Evolutionary conservation across 2,888 invertebrate genomes (phyloP).

Genomic region (Phyllotreta striolata): DNA sequence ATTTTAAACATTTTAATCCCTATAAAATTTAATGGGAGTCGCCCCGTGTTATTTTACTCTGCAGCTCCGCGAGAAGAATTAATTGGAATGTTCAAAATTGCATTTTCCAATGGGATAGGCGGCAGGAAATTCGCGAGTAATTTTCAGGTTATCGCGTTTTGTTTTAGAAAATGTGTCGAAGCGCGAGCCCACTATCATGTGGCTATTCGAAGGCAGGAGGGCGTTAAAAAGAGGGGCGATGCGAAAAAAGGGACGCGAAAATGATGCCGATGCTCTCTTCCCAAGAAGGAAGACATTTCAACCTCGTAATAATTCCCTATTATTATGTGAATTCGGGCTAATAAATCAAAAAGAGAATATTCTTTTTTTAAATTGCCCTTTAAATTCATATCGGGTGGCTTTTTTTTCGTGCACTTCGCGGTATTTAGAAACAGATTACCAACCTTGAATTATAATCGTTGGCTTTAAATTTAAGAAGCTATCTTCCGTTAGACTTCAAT

Average conservation of each 20-base stretch:
- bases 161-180: slow-evolving; percentile 20
- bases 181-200: slow-evolving; percentile 22
- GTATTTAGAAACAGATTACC: slow-evolving; percentile 34
- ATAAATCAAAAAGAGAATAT: slow-evolving; percentile 39
- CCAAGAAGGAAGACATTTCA: slow-evolving; percentile 39
- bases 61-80: no score
- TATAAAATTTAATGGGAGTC: no score
- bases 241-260: slow-evolving; percentile 34
- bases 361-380: slow-evolving; percentile 38
- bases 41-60: no score
- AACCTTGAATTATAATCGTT: not conserved
- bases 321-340: slow-evolving; percentile 39
- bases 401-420: slow-evolving; percentile 35
- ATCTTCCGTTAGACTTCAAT: no score
- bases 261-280: slow-evolving; percentile 29
- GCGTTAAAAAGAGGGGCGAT: slow-evolving; percentile 24
- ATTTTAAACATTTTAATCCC: no score
- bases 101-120: no score
- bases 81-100: no score
- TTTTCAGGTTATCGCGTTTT: slow-evolving; percentile 18
- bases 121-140: no score
- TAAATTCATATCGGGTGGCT: slow-evolving; percentile 36
- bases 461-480: no score
- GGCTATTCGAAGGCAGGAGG: slow-evolving; percentile 20
- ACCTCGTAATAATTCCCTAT: slow-evolving; percentile 40